Percentiles rank a stretch among this genome's conserved stretches.
Conservation (phyloP, 2,113 vertebrate species). For the Pomatostomus ruficeps region DNA sequence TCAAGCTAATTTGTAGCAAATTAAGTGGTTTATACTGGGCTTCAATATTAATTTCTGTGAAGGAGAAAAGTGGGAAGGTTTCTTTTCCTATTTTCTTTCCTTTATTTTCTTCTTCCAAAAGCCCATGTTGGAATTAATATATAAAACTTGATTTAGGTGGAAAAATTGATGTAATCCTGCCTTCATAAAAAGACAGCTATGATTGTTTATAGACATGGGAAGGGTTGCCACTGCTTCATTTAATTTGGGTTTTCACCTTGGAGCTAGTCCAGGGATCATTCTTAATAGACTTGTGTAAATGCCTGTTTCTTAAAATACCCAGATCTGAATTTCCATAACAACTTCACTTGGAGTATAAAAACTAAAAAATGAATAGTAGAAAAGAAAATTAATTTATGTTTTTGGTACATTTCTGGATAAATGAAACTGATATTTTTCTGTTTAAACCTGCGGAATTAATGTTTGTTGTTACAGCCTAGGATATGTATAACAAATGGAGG, state of each 20-base stretch:
- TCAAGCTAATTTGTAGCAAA: not conserved
- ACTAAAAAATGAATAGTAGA: fast-evolving
- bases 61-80: not conserved
- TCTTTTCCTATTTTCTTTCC: not conserved
- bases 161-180: not conserved
- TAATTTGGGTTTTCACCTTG: not conserved
- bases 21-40: not conserved
- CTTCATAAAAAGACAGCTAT: not conserved
- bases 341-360: not conserved
- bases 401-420: not conserved
- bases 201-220: not conserved
- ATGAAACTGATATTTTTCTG: not conserved
- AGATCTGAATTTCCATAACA: not conserved
- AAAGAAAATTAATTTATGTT: not conserved
- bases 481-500: not conserved
- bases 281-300: not conserved
- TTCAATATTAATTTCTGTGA: not conserved
- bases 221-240: not conserved
- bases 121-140: not conserved
- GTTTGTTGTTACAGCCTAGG: not conserved
- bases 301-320: not conserved
- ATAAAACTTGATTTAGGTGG: not conserved
- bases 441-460: not conserved
- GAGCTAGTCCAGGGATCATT: not conserved
- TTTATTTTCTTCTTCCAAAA: not conserved